Evolutionary conservation across 2,888 invertebrate genomes (phyloP), one percentile per base, ranked within the genome.

Genomic region (Cerastis leucographa): DNA sequence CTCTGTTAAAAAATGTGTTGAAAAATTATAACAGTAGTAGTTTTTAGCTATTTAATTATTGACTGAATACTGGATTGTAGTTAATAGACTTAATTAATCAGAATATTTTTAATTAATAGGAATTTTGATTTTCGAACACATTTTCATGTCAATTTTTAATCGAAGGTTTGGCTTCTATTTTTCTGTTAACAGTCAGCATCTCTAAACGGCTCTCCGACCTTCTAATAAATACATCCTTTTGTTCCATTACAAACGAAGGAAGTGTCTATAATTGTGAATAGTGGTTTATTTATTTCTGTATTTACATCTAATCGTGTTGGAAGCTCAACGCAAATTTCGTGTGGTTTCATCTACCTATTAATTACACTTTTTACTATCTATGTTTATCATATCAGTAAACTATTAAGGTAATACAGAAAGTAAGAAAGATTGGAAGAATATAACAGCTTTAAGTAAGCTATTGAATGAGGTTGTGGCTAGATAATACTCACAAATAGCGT

Each of bases 251-350:
- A 29, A 83, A 78, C 84, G 78, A 80, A 84, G 78, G 84, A 84
- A 83, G 83, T 76, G 74, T 79, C 62, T 78, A 83, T 87, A 69
- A 80, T 79, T 87, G 83, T 88, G 84, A 87, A 79, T 74, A 89
- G 84, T 90, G 88, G 89, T 83, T 89, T 88, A 85, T 89, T 87
- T 93, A 94, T 91, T 90, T 93, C 91, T 94, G 93, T 97, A 97
- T 97, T 92, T 97, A 97, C 97, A 97, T 94, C 97, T 97, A 97
- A 96, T 96, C 96, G 95, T 97, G 96, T 96, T 97, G 97, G 97
- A 97, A 97, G 97, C 97, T 97, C 97, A 97, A 97, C 96, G 96
- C 95, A 96, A 96, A 96, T 96, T 96, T 95, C 92, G 92, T 95
- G 95, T 96, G 94, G 91, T 93, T 94, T 94, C 89, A 90, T 91